phyloP scores from a whole-genome alignment of 2,113 vertebrate species.

The Sturnus vulgaris region DNA sequence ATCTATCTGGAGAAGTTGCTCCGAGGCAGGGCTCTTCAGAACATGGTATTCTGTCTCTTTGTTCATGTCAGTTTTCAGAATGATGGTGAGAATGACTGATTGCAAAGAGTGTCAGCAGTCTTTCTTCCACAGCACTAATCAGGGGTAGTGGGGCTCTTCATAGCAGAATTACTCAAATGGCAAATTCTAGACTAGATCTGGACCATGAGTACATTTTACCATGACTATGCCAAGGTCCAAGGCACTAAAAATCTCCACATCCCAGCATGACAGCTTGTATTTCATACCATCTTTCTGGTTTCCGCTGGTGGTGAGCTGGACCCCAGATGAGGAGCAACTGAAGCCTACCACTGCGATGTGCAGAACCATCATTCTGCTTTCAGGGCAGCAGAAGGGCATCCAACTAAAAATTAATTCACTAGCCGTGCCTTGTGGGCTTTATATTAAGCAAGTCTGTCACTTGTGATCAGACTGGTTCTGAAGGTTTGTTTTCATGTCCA shows the following conservation, averaged over 20 bases:
- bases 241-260: background rate
- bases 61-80: background rate
- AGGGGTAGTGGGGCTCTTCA: background rate
- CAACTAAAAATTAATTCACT: background rate
- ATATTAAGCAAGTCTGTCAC: background rate
- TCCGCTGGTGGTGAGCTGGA: background rate
- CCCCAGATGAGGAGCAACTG: background rate
- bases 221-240: background rate
- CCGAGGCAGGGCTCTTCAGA: slow-evolving; percentile 85
- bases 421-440: background rate
- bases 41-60: slow-evolving; percentile 73
- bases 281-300: background rate
- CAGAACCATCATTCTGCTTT: background rate
- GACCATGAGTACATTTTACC: background rate
- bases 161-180: background rate
- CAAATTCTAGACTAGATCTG: background rate
- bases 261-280: background rate
- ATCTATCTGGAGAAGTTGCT: slow-evolving; percentile 86
- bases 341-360: background rate
- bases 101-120: background rate
- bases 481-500: background rate
- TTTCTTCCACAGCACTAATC: background rate
- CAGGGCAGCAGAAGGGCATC: background rate
- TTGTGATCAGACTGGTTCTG: background rate
- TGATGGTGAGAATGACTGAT: background rate